A percentile compares a stretch with the other conserved stretches of the same genome.
phyloP scores from a whole-genome alignment of 2,797 vertebrate species.

The Todus mexicanus region DNA sequence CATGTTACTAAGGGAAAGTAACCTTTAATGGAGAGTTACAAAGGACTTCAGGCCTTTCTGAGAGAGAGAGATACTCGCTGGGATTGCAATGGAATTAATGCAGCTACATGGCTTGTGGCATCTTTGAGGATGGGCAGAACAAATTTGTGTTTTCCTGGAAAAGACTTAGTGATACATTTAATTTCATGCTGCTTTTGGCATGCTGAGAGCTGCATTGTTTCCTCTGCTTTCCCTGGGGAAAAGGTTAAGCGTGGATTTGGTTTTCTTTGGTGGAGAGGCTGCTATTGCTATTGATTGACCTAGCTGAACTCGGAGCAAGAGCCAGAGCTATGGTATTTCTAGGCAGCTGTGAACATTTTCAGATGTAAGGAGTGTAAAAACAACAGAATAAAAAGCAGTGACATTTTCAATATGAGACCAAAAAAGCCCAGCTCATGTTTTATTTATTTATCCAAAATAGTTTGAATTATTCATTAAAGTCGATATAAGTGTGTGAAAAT shows the following conservation, averaged over 20 bases:
- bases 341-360: constrained; percentile 30
- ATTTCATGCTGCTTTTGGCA: constrained; percentile 29
- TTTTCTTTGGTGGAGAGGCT: background rate
- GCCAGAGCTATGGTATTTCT: constrained; percentile 41
- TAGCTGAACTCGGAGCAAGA: constrained; percentile 4
- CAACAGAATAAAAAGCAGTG: constrained; percentile 49
- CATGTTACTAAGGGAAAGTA: background rate
- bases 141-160: constrained; percentile 34
- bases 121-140: constrained; percentile 38
- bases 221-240: background rate
- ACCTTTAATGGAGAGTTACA: background rate
- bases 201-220: constrained; percentile 37
- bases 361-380: constrained; percentile 32
- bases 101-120: constrained; percentile 20
- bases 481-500: constrained; percentile 55
- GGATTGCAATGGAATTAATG: background rate
- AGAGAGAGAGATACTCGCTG: background rate
- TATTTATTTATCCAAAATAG: constrained; percentile 72
- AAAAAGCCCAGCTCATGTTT: constrained; percentile 64
- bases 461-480: constrained; percentile 72
- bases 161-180: constrained; percentile 15
- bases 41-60: background rate
- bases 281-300: constrained; percentile 42
- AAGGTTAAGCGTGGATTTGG: background rate
- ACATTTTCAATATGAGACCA: constrained; percentile 52